Evolutionary conservation across 1,140 invertebrate species (phyloP).

Genomic region (Philopotamus ludificatus): DNA sequence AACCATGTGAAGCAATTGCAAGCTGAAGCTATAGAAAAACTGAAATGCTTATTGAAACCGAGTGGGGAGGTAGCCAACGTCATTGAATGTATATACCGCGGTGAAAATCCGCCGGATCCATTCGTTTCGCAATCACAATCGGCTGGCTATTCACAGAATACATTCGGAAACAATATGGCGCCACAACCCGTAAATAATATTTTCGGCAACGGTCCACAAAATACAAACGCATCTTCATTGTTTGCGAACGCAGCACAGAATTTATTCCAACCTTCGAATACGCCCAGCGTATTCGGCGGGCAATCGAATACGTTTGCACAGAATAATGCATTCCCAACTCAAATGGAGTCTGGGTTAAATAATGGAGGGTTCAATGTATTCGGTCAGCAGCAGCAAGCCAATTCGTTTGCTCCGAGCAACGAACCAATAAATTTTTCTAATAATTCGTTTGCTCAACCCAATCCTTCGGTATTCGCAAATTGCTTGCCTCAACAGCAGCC

Average conservation of each 20-base stretch:
- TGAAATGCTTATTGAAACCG: slow-evolving; percentile 32
- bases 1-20: slow-evolving; percentile 15
- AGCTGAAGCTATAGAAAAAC: slow-evolving; percentile 22
- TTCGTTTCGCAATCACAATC: slow-evolving; percentile 8
- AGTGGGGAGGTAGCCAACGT: neutral
- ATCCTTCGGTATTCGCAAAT: neutral
- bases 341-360: slow-evolving; percentile 8
- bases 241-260: slow-evolving; percentile 25
- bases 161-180: neutral
- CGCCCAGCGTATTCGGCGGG: slow-evolving; percentile 17
- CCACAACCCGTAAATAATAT: neutral
- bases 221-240: slow-evolving; percentile 6
- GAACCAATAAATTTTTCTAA: neutral
- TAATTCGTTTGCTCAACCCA: neutral
- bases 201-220: neutral
- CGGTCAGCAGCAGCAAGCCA: slow-evolving; percentile 11
- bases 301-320: slow-evolving; percentile 1
- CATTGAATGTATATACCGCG: slow-evolving; percentile 28
- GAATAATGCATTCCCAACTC: slow-evolving; percentile 1
- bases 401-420: slow-evolving; percentile 7
- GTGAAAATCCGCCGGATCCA: slow-evolving; percentile 17
- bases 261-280: slow-evolving; percentile 17
- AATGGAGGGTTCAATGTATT: neutral
- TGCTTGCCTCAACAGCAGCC: neutral
- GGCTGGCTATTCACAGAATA: neutral